Conservation (phyloP, 2,888 invertebrate species). For the Diploptera punctata region DNA sequence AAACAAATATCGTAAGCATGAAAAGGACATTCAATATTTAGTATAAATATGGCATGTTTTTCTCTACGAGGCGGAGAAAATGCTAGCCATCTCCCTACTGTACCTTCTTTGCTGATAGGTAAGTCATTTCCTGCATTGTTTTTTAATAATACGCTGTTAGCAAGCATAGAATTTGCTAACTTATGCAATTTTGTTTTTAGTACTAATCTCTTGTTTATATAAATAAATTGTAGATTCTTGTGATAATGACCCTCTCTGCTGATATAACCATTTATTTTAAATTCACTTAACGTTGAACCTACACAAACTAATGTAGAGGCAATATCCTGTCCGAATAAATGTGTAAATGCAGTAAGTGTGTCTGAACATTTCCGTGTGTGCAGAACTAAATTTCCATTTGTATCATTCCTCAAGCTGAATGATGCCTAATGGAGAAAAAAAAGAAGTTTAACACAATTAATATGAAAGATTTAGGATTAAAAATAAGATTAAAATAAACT, state of each 20-base stretch:
- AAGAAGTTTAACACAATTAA: no score
- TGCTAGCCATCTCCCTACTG: slow-evolving; percentile 36
- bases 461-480: background rate
- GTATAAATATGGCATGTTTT: slow-evolving; percentile 58
- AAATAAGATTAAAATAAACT: background rate
- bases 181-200: slow-evolving; percentile 60
- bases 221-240: slow-evolving; percentile 66
- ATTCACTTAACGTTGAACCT: slow-evolving; percentile 54
- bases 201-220: slow-evolving; percentile 68
- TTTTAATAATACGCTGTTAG: slow-evolving; percentile 46
- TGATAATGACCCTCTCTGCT: slow-evolving; percentile 57
- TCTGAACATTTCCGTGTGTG: slow-evolving; percentile 64
- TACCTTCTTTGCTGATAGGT: slow-evolving; percentile 38
- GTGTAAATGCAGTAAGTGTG: slow-evolving; percentile 60
- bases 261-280: slow-evolving; percentile 64
- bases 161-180: slow-evolving; percentile 53
- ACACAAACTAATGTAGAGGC: slow-evolving; percentile 54
- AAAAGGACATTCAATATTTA: slow-evolving; percentile 63
- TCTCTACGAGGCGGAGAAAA: slow-evolving; percentile 39
- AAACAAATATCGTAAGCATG: slow-evolving; percentile 59
- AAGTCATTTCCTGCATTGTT: slow-evolving; percentile 34
- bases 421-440: slow-evolving; percentile 59
- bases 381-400: slow-evolving; percentile 63
- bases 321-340: slow-evolving; percentile 56
- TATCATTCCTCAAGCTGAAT: slow-evolving; percentile 72